A percentile compares a stretch with the other conserved stretches of the same genome.
Conservation (phyloP, 2,113 vertebrate species). For the Nicator chloris region DNA sequence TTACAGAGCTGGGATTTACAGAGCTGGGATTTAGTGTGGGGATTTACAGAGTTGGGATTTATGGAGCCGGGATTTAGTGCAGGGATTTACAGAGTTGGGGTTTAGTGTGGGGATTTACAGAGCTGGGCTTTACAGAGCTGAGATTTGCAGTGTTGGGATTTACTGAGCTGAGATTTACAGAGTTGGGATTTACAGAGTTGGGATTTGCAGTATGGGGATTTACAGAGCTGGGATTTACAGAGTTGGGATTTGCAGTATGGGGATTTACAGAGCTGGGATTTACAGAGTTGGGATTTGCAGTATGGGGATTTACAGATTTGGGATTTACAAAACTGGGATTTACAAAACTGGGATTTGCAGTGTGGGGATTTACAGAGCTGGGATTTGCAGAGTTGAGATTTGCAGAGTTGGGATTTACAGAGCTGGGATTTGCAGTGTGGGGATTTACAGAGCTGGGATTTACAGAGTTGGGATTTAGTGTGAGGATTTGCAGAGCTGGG, state of each 20-base stretch:
- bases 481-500: neutral
- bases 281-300: neutral
- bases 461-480: neutral
- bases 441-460: neutral
- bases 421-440: accelerated
- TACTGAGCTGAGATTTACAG: neutral
- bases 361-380: neutral
- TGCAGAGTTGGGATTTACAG: neutral
- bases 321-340: neutral
- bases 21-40: neutral
- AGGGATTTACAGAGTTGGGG: neutral
- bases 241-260: neutral
- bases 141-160: neutral
- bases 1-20: neutral
- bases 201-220: neutral
- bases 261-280: neutral
- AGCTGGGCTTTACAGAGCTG: neutral
- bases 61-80: too few species aligned
- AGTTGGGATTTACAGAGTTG: neutral
- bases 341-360: neutral
- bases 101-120: too few species aligned
- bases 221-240: neutral
- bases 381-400: neutral
- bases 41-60: neutral
- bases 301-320: neutral